Evolutionary conservation across 2,113 vertebrate genomes (phyloP).

Genomic region (Hemiscyllium ocellatum): DNA sequence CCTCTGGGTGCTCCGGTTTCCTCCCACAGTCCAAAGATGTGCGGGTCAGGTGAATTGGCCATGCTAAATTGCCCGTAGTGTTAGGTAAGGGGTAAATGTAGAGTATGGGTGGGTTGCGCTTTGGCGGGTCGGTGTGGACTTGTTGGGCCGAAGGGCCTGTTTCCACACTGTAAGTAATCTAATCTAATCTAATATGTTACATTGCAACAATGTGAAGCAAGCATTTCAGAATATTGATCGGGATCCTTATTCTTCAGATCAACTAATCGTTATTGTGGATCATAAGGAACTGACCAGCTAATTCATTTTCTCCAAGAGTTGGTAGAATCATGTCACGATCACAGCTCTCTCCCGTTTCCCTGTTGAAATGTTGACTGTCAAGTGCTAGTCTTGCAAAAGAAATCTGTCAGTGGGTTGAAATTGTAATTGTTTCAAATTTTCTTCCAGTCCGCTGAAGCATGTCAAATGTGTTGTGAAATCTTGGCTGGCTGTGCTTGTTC

Average conservation of each 20-base stretch:
- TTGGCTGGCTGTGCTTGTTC: not conserved
- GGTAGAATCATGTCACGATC: not conserved
- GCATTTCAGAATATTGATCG: not conserved
- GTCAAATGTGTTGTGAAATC: not conserved
- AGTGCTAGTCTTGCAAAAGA: not conserved
- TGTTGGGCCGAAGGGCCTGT: too few relatives aligned
- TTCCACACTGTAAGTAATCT: too few relatives aligned
- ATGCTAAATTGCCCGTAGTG: too few relatives aligned
- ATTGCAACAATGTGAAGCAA: not conserved
- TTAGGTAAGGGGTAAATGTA: too few relatives aligned
- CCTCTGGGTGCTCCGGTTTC: too few relatives aligned
- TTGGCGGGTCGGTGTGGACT: too few relatives aligned
- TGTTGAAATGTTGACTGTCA: not conserved
- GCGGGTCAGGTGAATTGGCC: too few relatives aligned
- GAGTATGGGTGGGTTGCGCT: too few relatives aligned
- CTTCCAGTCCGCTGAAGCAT: constrained; percentile 1
- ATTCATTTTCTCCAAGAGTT: not conserved
- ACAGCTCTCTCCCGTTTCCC: not conserved
- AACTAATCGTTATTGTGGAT: not conserved
- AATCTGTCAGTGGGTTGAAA: not conserved
- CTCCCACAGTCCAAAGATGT: too few relatives aligned
- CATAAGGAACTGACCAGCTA: not conserved
- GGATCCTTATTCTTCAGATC: not conserved
- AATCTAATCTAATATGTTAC: too few relatives aligned
- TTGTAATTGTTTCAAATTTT: not conserved